Evolutionary conservation across 2,113 vertebrate genomes (phyloP), one percentile per base, ranked within the genome.

Genomic region (Mormyrus iriodes): DNA sequence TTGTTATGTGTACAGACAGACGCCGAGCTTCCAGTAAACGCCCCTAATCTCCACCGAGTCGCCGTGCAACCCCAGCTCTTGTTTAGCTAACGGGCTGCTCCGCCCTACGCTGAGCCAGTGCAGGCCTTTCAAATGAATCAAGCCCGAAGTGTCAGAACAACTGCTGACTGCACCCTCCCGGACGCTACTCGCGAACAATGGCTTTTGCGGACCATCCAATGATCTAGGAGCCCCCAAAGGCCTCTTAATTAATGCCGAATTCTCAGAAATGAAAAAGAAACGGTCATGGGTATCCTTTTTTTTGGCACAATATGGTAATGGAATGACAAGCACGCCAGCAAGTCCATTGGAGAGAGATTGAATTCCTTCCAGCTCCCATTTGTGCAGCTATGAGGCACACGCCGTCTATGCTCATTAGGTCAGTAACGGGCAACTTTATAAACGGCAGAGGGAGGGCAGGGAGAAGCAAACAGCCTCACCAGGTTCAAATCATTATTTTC

Each of bases 351-450:
- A 58, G 88, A 84, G 4, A 27, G 24, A 55, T 3, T 58, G 53
- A 61, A 85, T 85, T 51, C 17, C 31, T 83, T 88, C 49, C 88
- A 82, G 27, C 69, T 55, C 69, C 49, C n/a, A n/a, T 52, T 83
- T 73, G 27, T 49, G 10, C 35, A 3, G 49, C 48, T 39, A 42
- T 79, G 39, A 65, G 48, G 9, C 49, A 82, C 88, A 88, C 13
- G 17, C 19, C 1, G 31, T 73, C 31, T 21, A 12, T 42, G 10
- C 12, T 31, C 55, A 3, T 73, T 24, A 42, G 52, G 76, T 27
- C 21, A 17, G 51, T 52, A 44, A 21, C 79, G n/a, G 42, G 52
- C 21, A 84, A 55, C 48, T 31, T 42, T 42, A 53, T 19, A 15
- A 31, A 84, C 4, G 42, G 24, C n/a, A 21, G 31, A 86, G 27